Evolutionary conservation across 23 tunicate genomes (phyloP).

Genomic region (Corella eumyota): DNA sequence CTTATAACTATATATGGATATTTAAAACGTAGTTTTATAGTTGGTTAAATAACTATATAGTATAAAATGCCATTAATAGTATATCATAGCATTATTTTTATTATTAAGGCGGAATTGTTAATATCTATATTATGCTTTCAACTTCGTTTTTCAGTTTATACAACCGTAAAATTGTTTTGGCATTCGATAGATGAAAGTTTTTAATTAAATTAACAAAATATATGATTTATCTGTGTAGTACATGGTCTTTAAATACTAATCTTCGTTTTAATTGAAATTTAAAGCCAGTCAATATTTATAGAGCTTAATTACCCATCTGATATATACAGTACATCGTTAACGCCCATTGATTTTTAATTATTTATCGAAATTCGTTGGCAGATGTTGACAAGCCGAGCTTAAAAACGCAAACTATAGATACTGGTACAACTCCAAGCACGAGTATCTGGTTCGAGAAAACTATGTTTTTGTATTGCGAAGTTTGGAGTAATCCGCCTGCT

Average conservation of each 20-base stretch:
- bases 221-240: not conserved
- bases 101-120: too few species aligned
- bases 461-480: constrained; percentile 21
- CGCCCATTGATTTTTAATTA: too few species aligned
- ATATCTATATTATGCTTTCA: too few species aligned
- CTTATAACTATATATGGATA: too few species aligned
- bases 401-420: constrained; percentile 10
- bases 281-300: not conserved
- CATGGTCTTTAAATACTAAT: too few species aligned
- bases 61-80: not conserved
- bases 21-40: not conserved
- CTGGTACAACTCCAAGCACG: constrained; percentile 5
- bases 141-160: too few species aligned
- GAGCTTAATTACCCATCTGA: not conserved
- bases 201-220: too few species aligned
- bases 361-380: too few species aligned
- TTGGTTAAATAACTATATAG: not conserved
- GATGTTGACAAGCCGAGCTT: constrained; percentile 37
- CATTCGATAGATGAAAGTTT: too few species aligned
- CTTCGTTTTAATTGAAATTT: not conserved
- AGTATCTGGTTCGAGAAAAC: constrained; percentile 46
- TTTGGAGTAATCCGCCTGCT: constrained; percentile 22
- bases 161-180: too few species aligned
- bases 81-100: too few species aligned
- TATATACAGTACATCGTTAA: too few species aligned